Base-by-base conservation (phyloP, 2,888 invertebrate genomes). In the Leucophora obtusa region DNA sequence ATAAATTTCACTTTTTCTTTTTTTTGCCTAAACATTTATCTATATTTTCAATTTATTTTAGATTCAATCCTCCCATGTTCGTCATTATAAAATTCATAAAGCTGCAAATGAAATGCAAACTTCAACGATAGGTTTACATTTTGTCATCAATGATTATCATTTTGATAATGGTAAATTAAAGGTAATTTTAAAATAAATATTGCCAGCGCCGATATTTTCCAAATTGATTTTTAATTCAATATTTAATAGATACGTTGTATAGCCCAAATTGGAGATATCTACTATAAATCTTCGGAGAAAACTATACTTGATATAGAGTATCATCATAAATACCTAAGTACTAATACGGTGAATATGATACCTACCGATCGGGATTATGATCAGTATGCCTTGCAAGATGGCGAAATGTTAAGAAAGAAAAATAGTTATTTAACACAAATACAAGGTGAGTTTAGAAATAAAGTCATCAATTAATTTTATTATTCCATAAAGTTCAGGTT, bases 271-370 rank as follows among this genome's bases (percentile, higher is more conserved):
- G 92, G 93, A 86, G 92, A 93, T 84, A 91, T 94, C 59, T 94
- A 94, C 87, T 93, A 93, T 91, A 92, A 93, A 87, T 93, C 93
- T 85, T 93, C 93, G 8, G 94, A 94, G 87, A 93, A 93, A 84
- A 93, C 92, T 83, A 92, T 93, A 43, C 93, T 93, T 85, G 81
- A 81, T 54, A 62, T 65, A 1, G 92, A 93, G 85, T 90, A 91
- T 83, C 87, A 85, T 35, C 85, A 86, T 69, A 70, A 84, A 78
- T 76, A 85, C 0, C 73, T 83, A 70, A 77, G 84, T 53, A 84
- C 84, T 35, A 86, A 87, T 53, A 87, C 88, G 2, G 86, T 89
- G 2, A 89, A 90, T 83, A 85, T 87, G 65, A 87, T 87, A 69
- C 85, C 88, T 63, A 85, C 84, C 56, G 75, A 81, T 60, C 60